phyloP scores from a whole-genome alignment of 2,113 vertebrate species.

The Centrocercus urophasianus region DNA sequence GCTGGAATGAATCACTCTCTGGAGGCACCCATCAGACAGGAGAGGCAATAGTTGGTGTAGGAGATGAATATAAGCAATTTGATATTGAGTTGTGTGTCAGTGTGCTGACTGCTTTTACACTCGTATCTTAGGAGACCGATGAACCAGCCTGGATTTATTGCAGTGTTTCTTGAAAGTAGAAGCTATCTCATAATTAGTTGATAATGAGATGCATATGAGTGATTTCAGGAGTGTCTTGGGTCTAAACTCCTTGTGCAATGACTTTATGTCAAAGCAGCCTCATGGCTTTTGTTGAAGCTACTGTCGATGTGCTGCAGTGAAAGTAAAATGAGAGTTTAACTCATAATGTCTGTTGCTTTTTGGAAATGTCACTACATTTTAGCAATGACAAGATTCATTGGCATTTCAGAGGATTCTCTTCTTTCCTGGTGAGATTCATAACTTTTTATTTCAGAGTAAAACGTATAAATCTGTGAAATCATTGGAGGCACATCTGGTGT shows the following conservation, averaged over 20 bases:
- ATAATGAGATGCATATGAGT: neutral
- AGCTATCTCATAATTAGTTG: neutral
- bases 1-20: slow-evolving; percentile 31
- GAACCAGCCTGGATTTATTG: neutral
- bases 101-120: neutral
- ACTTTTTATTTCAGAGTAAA: neutral
- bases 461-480: neutral
- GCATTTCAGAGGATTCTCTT: neutral
- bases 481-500: neutral
- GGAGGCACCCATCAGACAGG: neutral
- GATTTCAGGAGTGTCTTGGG: neutral
- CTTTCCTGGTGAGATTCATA: neutral
- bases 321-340: neutral
- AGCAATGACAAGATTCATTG: neutral
- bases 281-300: neutral
- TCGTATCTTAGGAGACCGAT: neutral
- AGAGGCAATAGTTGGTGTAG: neutral
- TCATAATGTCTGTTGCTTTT: neutral
- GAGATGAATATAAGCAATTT: neutral
- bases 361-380: neutral
- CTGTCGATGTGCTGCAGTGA: neutral
- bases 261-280: neutral
- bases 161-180: neutral
- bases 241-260: neutral
- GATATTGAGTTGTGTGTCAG: neutral